phyloP scores from a whole-genome alignment of 2,113 vertebrate species.

The Fregata magnificens region DNA sequence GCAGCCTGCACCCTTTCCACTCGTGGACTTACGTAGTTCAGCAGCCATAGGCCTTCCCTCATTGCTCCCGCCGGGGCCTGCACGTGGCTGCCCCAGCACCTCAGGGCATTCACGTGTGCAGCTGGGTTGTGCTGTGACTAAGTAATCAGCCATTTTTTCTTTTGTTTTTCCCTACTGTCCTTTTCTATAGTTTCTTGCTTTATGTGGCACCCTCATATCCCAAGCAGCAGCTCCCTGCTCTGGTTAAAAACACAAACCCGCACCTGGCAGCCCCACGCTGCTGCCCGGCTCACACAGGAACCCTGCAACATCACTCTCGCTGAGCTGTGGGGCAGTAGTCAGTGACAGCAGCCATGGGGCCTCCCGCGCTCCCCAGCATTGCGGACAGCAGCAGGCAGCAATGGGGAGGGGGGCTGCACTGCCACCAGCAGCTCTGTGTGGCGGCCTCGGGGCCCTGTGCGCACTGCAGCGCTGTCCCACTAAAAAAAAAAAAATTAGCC shows the following conservation, averaged over 20 bases:
- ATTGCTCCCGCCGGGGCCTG: not conserved
- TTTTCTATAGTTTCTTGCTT: not conserved
- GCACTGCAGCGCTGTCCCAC: not conserved
- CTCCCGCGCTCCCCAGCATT: not conserved
- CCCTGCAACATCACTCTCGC: not conserved
- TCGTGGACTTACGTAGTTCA: fast-evolving
- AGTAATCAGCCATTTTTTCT: not conserved
- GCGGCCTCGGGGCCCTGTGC: not conserved
- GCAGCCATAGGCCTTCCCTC: not conserved
- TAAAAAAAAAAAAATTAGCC: not conserved
- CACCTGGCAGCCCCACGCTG: fast-evolving
- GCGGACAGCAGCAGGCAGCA: not conserved
- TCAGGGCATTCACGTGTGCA: fast-evolving
- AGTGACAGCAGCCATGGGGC: not conserved
- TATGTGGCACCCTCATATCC: too few species aligned
- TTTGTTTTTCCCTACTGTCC: not conserved
- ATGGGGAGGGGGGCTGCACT: not conserved
- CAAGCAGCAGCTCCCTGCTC: not conserved
- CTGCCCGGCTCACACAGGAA: too few species aligned
- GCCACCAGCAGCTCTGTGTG: not conserved
- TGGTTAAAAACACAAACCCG: not conserved
- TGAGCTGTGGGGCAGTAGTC: not conserved
- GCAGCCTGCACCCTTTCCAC: not conserved
- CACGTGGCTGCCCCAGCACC: not conserved
- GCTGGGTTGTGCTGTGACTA: not conserved